A percentile compares a stretch with the other conserved stretches of the same genome.
Evolutionary conservation across 2,113 vertebrate genomes (phyloP).

Genomic region (Sus scrofa): T2T-Sscrofa CM000812.6:70619501-70620000

Average conservation of each 20-base stretch:
- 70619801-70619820: constrained; percentile 83
- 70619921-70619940: constrained; percentile 50
- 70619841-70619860: constrained; percentile 77
- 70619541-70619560: constrained; percentile 30
- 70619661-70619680: constrained; percentile 60
- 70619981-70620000: not conserved
- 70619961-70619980: constrained; percentile 48
- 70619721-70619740: constrained; percentile 80
- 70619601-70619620: not conserved
- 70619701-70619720: constrained; percentile 79
- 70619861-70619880: constrained; percentile 79
- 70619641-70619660: constrained; percentile 77
- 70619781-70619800: constrained; percentile 84
- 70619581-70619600: not conserved
- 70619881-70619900: constrained; percentile 58
- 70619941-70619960: constrained; percentile 51
- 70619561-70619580: not conserved
- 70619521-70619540: constrained; percentile 60
- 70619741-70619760: constrained; percentile 84
- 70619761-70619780: constrained; percentile 87
- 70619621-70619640: constrained; percentile 52
- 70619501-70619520: not conserved
- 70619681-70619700: constrained; percentile 65
- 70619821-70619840: constrained; percentile 81
- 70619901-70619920: constrained; percentile 43